These are phyloP conservation scores for Progne subis DNA, from an alignment of 2,113 vertebrate species.

Conservation along the genomic window DNA sequence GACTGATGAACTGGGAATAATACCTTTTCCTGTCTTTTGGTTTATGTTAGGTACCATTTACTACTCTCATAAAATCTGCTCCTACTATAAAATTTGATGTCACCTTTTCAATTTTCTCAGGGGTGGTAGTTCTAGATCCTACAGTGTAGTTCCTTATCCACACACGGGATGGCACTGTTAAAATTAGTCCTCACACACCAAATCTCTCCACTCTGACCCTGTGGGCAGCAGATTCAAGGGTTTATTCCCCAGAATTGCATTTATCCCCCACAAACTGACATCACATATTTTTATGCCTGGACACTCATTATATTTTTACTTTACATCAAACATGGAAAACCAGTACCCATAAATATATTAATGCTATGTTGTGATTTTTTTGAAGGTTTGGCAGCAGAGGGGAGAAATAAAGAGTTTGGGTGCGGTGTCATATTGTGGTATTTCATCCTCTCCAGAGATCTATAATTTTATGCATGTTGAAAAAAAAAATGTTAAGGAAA, in stretches of 20 bases:
- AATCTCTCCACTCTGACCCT: background rate
- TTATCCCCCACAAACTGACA: background rate
- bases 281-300: background rate
- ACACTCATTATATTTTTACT: conserved; percentile 4
- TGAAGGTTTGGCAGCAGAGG: conserved; percentile 59
- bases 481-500: conserved; percentile 66
- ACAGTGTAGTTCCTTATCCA: background rate
- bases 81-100: background rate
- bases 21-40: background rate
- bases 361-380: background rate
- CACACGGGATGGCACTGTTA: conserved; percentile 63
- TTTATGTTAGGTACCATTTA: background rate
- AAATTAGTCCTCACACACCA: background rate
- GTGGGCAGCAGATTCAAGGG: background rate
- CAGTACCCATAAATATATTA: conserved; percentile 1
- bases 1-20: background rate
- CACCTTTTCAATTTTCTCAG: background rate
- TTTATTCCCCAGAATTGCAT: background rate
- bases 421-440: conserved; percentile 18
- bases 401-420: background rate
- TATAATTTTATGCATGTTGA: conserved; percentile 61
- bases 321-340: conserved; percentile 20
- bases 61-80: background rate
- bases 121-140: background rate
- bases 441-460: conserved; percentile 69